A percentile compares a stretch with the other conserved stretches of the same genome.
Conservation (phyloP, 2,797 vertebrate genomes). For the Columba guinea region DNA sequence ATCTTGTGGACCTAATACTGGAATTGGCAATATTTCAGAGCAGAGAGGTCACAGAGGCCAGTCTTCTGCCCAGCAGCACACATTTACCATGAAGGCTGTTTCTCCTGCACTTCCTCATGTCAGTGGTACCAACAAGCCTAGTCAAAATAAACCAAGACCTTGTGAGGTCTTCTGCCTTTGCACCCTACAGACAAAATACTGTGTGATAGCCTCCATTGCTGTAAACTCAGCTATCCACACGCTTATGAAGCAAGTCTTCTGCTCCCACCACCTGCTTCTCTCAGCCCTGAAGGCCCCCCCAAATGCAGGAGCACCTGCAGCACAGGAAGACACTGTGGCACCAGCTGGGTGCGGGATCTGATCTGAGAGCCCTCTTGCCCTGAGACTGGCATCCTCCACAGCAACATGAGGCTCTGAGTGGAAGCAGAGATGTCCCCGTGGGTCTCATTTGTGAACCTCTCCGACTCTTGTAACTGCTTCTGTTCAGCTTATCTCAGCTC, state of each 20-base stretch:
- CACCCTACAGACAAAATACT: not conserved
- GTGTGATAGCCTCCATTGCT: not conserved
- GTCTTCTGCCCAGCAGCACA: not conserved
- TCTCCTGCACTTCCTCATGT: not conserved
- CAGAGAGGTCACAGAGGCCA: not conserved
- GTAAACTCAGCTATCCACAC: not conserved
- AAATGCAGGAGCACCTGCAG: not conserved
- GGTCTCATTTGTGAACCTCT: not conserved
- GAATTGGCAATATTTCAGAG: not conserved
- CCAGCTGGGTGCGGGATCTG: not conserved
- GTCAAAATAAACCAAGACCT: not conserved
- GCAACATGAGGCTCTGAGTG: not conserved
- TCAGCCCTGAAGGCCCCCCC: not conserved
- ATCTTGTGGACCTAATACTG: rapidly evolving
- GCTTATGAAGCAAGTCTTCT: not conserved
- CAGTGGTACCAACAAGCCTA: not conserved
- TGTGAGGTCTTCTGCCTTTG: not conserved
- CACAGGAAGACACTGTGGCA: not conserved
- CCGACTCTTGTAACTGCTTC: not conserved
- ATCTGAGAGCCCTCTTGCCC: not conserved
- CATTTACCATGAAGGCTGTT: not conserved
- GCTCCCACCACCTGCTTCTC: not conserved
- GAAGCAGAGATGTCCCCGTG: not conserved
- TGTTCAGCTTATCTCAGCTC: not conserved
- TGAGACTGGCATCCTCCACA: not conserved